Evolutionary conservation across 2,888 invertebrate genomes (phyloP).

Genomic region (Brassicogethes aeneus): DNA sequence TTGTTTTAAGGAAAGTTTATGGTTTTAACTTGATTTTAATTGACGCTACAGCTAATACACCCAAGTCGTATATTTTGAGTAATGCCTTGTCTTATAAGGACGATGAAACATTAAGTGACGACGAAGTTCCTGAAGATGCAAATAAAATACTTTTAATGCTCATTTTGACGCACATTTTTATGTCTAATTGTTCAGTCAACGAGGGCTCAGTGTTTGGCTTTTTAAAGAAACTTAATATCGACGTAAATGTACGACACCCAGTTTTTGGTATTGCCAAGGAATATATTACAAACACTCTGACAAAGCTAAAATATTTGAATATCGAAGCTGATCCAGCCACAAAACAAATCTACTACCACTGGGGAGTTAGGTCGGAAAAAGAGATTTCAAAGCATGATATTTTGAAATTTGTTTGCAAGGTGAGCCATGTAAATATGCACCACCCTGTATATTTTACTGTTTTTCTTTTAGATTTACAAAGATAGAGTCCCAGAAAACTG

Average conservation of each 20-base stretch:
- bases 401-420: slow-evolving; percentile 28
- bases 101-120: slow-evolving; percentile 11
- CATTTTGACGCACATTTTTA: slow-evolving; percentile 27
- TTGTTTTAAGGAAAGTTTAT: background rate
- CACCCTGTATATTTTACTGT: too few species aligned
- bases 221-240: slow-evolving; percentile 22
- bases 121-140: slow-evolving; percentile 20
- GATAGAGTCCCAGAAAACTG: slow-evolving; percentile 22
- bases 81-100: slow-evolving; percentile 22
- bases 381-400: slow-evolving; percentile 27
- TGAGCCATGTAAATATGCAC: too few species aligned
- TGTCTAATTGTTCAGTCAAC: slow-evolving; percentile 21
- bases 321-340: slow-evolving; percentile 21
- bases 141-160: slow-evolving; percentile 24
- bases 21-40: background rate
- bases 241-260: slow-evolving; percentile 21
- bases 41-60: slow-evolving; percentile 12
- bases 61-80: slow-evolving; percentile 24
- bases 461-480: too few species aligned
- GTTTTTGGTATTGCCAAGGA: slow-evolving; percentile 27
- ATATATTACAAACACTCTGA: slow-evolving; percentile 20
- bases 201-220: slow-evolving; percentile 27
- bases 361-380: slow-evolving; percentile 27
- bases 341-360: slow-evolving; percentile 20
- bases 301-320: slow-evolving; percentile 23